phyloP scores from a whole-genome alignment of 2,797 vertebrate genomes.

The Allobates femoralis region DNA sequence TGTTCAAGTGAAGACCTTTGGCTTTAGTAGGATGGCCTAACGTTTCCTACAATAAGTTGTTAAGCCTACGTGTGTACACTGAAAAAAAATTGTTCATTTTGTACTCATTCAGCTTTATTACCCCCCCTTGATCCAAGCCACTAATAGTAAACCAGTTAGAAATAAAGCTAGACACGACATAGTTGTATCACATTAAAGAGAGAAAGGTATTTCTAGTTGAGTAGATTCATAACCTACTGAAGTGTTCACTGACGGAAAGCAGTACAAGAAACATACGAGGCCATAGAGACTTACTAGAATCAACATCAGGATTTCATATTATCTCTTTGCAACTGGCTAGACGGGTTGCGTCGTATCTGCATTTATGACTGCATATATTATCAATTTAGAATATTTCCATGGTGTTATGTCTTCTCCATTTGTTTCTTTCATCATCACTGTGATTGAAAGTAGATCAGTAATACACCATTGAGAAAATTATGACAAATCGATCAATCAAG shows the following conservation, averaged over 20 bases:
- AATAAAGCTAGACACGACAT: background rate
- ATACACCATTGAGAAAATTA: background rate
- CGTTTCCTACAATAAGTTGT: too few species aligned
- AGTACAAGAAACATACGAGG: slow-evolving; percentile 8
- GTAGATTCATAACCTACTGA: background rate
- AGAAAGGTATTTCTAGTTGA: background rate
- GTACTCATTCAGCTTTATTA: too few species aligned
- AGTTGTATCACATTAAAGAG: background rate
- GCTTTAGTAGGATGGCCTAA: too few species aligned
- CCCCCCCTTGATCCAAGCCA: too few species aligned
- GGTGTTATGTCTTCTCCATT: slow-evolving; percentile 16
- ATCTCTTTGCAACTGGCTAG: slow-evolving; percentile 38
- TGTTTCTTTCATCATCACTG: slow-evolving; percentile 35
- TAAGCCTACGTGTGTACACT: too few species aligned
- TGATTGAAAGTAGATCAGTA: background rate
- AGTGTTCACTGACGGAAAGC: slow-evolving; percentile 43
- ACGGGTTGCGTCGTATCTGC: slow-evolving; percentile 28
- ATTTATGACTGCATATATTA: slow-evolving; percentile 30
- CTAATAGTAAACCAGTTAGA: background rate
- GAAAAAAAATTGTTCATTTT: too few species aligned
- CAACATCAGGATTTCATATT: slow-evolving; percentile 48
- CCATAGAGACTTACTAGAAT: slow-evolving; percentile 29
- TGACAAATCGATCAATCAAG: background rate
- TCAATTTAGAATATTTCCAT: slow-evolving; percentile 36
- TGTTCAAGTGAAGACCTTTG: too few species aligned